Evolutionary conservation across 2,888 invertebrate genomes (phyloP), one percentile per base, ranked within the genome.

Genomic region (Catocala nupta): DNA sequence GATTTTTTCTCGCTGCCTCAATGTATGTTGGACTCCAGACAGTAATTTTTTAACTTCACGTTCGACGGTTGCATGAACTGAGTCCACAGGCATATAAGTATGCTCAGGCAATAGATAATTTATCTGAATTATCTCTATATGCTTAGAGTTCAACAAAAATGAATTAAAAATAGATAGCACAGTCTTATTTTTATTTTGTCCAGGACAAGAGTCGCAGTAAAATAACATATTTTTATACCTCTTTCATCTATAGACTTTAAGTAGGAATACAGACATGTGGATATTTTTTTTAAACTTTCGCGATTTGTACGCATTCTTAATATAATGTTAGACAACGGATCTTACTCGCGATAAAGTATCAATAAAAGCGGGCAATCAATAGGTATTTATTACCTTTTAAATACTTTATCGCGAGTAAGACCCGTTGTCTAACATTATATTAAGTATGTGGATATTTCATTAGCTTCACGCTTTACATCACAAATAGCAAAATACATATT

Each of bases 401-500:
- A n/a, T n/a, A n/a, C n/a, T n/a, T n/a, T n/a, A n/a, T n/a, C n/a
- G n/a, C n/a, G n/a, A n/a, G n/a, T n/a, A n/a, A n/a, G n/a, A n/a
- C n/a, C n/a, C n/a, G n/a, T n/a, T n/a, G n/a, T n/a, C n/a, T n/a
- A n/a, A n/a, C n/a, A n/a, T n/a, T n/a, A n/a, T n/a, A n/a, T n/a
- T n/a, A n/a, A n/a, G n/a, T n/a, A 53, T 4, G 52, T 43, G 8
- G 42, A 13, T 1, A 53, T 43, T 43, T 53, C 54, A 25, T 53
- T 53, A 11, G 43, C 16, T 43, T 59, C 54, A 12, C 54, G 44
- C 9, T 77, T 78, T 16, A 68, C 74, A 45, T 75, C 70, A 48
- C 71, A 73, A 12, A 58, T 65, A 78, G 65, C 81, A 78, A 65
- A 54, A 70, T 48, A 68, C 79, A 43, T 76, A 67, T 66, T 73